Conservation (phyloP, 2,797 vertebrate species). For the Diplodus puntazzo region DNA sequence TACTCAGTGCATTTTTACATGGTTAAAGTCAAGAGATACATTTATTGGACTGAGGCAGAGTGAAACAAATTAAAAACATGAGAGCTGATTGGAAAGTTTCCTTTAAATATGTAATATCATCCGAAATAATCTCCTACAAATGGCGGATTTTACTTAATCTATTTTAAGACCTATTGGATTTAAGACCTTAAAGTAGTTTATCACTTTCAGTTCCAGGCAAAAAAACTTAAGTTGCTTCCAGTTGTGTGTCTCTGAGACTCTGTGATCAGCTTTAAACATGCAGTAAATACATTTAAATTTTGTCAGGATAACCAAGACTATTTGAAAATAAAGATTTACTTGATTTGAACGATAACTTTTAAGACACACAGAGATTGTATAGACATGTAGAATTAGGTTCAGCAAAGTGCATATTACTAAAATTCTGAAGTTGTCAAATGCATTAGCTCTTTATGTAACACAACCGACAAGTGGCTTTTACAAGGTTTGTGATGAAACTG, state of each 20-base stretch:
- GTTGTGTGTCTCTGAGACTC: neutral
- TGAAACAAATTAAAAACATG: neutral
- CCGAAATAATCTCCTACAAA: neutral
- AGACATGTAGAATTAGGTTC: neutral
- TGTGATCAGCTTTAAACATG: neutral
- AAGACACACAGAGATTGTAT: neutral
- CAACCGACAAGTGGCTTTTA: neutral
- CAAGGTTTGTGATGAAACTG: neutral
- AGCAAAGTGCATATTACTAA: too few relatives aligned
- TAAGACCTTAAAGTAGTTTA: neutral
- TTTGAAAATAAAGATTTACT: neutral
- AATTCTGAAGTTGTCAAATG: too few relatives aligned
- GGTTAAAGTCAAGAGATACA: neutral
- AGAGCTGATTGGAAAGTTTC: neutral
- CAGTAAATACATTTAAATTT: neutral
- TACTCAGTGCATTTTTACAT: neutral
- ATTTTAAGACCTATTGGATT: neutral
- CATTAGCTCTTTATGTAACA: too few relatives aligned
- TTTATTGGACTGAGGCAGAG: neutral
- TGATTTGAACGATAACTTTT: neutral
- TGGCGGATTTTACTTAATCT: neutral
- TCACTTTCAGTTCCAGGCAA: neutral
- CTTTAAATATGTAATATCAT: neutral
- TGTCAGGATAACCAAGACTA: neutral
- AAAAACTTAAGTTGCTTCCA: neutral